These are phyloP conservation scores for Rotaria macrura DNA, from an alignment of 2,888 invertebrate genomes.

Conservation along the genomic window DNA sequence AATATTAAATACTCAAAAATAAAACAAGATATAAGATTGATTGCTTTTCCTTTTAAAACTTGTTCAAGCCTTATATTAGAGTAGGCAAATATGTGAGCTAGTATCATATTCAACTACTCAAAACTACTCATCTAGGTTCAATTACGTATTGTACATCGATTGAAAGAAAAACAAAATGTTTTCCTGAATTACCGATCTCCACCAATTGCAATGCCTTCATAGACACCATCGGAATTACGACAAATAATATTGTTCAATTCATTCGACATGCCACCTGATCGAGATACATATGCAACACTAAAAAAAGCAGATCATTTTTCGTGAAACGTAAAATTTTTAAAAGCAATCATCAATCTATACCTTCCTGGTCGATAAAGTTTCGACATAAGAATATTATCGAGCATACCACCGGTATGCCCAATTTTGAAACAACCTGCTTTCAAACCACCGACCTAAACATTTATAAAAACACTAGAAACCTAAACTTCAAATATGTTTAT, in stretches of 20 bases:
- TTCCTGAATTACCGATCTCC: constrained; percentile 61
- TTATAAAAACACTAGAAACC: not conserved
- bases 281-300: constrained; percentile 91
- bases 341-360: too few relatives aligned
- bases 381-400: constrained; percentile 94
- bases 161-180: too few relatives aligned
- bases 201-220: constrained; percentile 93
- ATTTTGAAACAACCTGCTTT: constrained; percentile 98
- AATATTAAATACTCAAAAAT: not conserved
- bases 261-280: constrained; percentile 98
- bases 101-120: too few relatives aligned
- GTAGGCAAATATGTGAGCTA: too few relatives aligned
- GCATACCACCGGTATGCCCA: constrained; percentile 98
- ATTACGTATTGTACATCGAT: too few relatives aligned
- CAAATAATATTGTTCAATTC: constrained; percentile 95
- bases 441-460: constrained; percentile 63
- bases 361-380: constrained; percentile 82
- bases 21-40: too few relatives aligned
- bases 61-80: too few relatives aligned
- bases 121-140: too few relatives aligned
- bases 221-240: constrained; percentile 87
- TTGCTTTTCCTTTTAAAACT: too few relatives aligned
- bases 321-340: too few relatives aligned
- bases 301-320: constrained; percentile 38
- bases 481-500: not conserved